Base-by-base conservation (phyloP, 2,797 vertebrate species). In the Falco naumanni region DNA sequence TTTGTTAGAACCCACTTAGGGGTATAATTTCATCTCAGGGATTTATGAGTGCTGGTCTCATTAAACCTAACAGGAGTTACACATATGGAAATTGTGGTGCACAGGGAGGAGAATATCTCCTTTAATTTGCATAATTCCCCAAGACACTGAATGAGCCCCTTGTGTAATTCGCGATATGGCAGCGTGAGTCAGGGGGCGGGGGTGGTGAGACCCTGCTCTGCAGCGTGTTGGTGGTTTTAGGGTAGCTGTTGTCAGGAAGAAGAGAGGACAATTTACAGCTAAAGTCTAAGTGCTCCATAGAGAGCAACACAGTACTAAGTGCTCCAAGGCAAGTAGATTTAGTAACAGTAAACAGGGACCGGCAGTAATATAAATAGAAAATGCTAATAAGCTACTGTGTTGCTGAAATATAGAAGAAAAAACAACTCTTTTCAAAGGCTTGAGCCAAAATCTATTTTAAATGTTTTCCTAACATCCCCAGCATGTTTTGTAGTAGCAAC, bases 281-380 rank as follows among this genome's bases (percentile, higher is more conserved):
- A 70, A 95, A 18, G 26, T 80, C 69, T 90, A 89, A 96, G 72
- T 64, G 80, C 56, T 96, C 95, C 84, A 19, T 0, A 80, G 96
- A 95, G 95, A 97, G 76, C 63, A 57, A 13, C 66, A 21, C 1
- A 2, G 57, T 45, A 63, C 71, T 68, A 82, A 96, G 75, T 41
- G 34, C 92, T 87, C 56, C 87, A 84, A 86, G 93, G 77, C 91
- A 94, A 84, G 84, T 53, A 95, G 96, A 95, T 92, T 87, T 90
- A 95, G 86, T 53, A 50, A 13, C 90, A 93, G 76, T 84, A 96
- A 95, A 95, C 63, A 89, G n/a, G 22, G 60, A 80, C 59, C 41
- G 83, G 69, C 37, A 93, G 79, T 28, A 84, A 69, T 74, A 95
- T 24, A 91, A 97, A 97, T 82, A 97, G 96, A 95, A 97, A 91